A percentile compares a stretch with the other conserved stretches of the same genome.
These are phyloP conservation scores for Drosophila ogumai DNA, from an alignment of 1,140 invertebrate species.

Conservation along the genomic window DNA sequence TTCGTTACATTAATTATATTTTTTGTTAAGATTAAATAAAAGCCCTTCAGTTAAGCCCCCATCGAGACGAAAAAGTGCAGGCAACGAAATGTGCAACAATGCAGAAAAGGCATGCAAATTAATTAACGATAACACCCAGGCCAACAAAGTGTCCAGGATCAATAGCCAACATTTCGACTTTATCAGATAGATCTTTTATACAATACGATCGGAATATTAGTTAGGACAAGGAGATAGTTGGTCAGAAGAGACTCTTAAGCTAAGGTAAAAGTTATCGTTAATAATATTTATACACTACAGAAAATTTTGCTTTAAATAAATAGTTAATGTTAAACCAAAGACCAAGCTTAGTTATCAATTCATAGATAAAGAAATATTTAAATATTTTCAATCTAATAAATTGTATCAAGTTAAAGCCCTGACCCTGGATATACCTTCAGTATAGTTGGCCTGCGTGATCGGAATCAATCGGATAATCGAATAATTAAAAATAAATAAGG, in stretches of 20 bases:
- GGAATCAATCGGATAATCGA: background rate
- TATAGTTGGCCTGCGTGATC: conserved; percentile 7
- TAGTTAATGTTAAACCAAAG: background rate
- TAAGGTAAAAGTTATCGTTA: background rate
- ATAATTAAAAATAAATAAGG: conserved; percentile 9
- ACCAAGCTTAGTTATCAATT: too few relatives aligned
- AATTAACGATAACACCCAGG: conserved; percentile 14
- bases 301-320: background rate
- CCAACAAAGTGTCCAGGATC: background rate
- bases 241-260: too few relatives aligned
- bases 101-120: conserved; percentile 40
- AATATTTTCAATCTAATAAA: too few relatives aligned
- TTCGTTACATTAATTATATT: conserved; percentile 32
- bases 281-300: background rate
- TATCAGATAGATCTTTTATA: background rate
- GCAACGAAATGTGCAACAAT: conserved; percentile 42
- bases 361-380: background rate
- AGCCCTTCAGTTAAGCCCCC: conserved; percentile 1
- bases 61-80: conserved; percentile 5
- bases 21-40: conserved; percentile 17
- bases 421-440: background rate
- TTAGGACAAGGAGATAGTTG: too few relatives aligned
- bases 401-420: too few relatives aligned
- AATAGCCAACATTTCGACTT: background rate
- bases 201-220: background rate